Evolutionary conservation across 2,113 vertebrate species (phyloP), one percentile per base, ranked within the genome.

Genomic region (Coptodon rendalli): DNA sequence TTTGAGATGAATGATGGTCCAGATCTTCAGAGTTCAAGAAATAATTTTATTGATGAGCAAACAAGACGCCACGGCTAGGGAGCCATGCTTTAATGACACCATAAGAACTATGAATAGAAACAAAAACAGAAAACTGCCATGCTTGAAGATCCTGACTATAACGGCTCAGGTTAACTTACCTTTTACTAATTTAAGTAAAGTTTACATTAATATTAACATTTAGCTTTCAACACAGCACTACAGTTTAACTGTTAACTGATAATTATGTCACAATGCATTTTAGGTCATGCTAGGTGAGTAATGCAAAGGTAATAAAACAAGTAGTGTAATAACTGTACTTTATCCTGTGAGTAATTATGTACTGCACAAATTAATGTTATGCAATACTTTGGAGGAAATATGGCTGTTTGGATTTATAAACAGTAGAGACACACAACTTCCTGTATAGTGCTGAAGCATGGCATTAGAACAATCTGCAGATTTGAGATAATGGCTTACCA

Each of bases 1-100:
- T 22, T 13, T 38, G 19, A 38, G 3, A n/a, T 38, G 34, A 66
- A 13, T 38, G 3, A 68, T 68, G 19, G 19, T 13, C 63, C 34
- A 68, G 1, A 68, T 68, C 63, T 38, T 68, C 63, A 68, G 22
- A 38, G 4, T 68, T 68, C 11, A 68, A 38, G 5, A 66, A 66
- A 61, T 8, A 9, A 34, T 66, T 38, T 5, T 7, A 66, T 66
- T 40, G 63, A 68, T 40, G 34, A 40, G 63, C 11, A 40, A 38
- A 68, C 19, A 68, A 68, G 63, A 68, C 0, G 4, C 36, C 10
- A 40, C 11, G 0, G 34, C 11, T 68, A 38, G 7, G 0, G 11
- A 8, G 19, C 19, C 34, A 38, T 8, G 6, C 34, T 68, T 1
- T 40, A 68, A 38, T 13, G 19, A 68, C 34, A 38, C 1, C 63